These are phyloP conservation scores for Poeciliopsis turneri DNA, from an alignment of 2,797 vertebrate genomes.

Conservation along the genomic window DNA sequence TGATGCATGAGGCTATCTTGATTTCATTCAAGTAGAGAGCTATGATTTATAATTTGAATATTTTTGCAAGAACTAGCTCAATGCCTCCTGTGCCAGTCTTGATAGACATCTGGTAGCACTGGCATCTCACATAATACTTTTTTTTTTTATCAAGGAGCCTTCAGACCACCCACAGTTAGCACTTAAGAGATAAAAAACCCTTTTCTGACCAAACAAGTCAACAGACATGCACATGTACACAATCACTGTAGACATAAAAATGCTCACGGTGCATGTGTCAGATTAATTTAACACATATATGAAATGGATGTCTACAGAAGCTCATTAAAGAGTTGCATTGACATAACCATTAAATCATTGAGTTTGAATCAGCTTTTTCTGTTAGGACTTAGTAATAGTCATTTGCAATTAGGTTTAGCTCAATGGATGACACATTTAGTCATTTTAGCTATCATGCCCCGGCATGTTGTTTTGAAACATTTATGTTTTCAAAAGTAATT, in stretches of 20 bases:
- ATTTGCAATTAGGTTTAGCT: not conserved
- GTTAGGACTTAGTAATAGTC: not conserved
- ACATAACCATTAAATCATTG: not conserved
- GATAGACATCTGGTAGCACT: conserved; percentile 7
- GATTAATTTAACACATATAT: not conserved
- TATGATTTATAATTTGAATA: not conserved
- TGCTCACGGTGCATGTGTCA: not conserved
- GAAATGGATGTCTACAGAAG: not conserved
- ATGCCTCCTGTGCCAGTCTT: not conserved
- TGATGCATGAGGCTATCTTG: not conserved
- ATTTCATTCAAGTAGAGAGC: not conserved
- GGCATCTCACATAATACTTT: not conserved
- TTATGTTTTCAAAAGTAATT: not conserved
- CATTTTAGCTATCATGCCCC: not conserved
- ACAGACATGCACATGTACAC: not conserved
- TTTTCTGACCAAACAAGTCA: not conserved
- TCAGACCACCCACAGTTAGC: conserved; percentile 1
- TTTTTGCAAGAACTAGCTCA: not conserved
- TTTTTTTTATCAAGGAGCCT: not conserved
- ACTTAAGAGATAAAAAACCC: not conserved
- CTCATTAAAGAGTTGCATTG: not conserved
- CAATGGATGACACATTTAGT: not conserved
- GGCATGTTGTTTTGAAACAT: not conserved
- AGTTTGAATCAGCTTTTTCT: not conserved
- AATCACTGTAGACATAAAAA: not conserved